Conservation (phyloP, 2,113 vertebrate genomes). For the Etia nguti region DNA sequence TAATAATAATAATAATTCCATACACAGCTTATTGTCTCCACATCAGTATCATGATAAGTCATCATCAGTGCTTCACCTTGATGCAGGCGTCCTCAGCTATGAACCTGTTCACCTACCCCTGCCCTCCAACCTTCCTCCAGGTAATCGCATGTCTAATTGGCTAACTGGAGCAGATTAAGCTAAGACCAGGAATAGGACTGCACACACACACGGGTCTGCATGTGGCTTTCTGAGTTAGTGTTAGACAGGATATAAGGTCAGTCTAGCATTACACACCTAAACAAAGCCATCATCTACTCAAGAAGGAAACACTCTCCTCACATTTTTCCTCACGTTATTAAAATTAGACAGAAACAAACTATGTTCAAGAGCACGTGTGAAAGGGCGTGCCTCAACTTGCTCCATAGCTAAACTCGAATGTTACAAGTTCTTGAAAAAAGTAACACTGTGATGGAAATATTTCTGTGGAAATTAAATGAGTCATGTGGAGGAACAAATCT, state of each 20-base stretch:
- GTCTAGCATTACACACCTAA: neutral
- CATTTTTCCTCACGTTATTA: neutral
- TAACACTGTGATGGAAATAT: neutral
- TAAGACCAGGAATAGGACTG: conserved; percentile 6
- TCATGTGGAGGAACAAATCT: neutral
- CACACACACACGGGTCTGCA: neutral
- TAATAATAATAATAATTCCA: too few species aligned
- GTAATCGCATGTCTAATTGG: conserved; percentile 44
- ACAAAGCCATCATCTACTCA: neutral
- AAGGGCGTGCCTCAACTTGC: too few species aligned
- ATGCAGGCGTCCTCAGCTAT: neutral
- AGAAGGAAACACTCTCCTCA: neutral
- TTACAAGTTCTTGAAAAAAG: neutral
- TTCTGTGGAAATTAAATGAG: neutral
- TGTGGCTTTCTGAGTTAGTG: neutral
- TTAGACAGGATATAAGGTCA: neutral
- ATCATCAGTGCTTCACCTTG: neutral
- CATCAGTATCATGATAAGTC: neutral
- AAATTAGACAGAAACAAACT: neutral
- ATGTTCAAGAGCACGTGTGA: neutral
- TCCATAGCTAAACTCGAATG: neutral
- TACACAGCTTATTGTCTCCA: neutral
- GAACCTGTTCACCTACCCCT: neutral
- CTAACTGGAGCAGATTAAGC: conserved; percentile 19
- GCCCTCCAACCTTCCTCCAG: neutral